Base-by-base conservation (phyloP, 2,113 vertebrate genomes). In the Neotoma lepida region DNA sequence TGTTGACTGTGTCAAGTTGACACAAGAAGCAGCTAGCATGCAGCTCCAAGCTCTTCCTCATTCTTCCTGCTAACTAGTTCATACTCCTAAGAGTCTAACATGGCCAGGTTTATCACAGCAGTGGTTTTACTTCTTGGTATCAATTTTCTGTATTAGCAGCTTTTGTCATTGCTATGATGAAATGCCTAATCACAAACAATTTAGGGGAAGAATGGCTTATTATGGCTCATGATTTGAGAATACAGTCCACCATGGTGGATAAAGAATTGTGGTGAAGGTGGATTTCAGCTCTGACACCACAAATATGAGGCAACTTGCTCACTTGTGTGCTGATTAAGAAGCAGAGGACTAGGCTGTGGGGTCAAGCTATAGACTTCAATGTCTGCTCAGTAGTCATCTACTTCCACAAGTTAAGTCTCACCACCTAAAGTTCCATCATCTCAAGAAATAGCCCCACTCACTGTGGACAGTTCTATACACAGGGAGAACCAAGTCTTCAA, bases 211-310 rank as follows among this genome's bases (percentile, higher is more conserved):
- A 41, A 61, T 58, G 2, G 39, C 46, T 64, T 44, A 18, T 64
- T 63, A 17, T 64, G 26, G 9, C 39, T 64, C 24, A 6, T 64
- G 15, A 26, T 64, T 63, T 84, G 24, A 46, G 28, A 63, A 39
- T 64, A 44, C 28, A 64, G 14, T 64, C 22, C 2, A 2, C 10
- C 33, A 30, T 18, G 7, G 39, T 12, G 33, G 22, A 20, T 15
- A 10, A 44, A 2, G 18, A 82, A 6, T 44, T 12, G 44, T 24
- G 4, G 2, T 13, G 35, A 46, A 0, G 30, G 3, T 20, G 4
- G 58, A 15, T 63, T 18, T 46, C 8, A 51, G 20, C 9, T 13
- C 15, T 20, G n/a, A 22, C 26, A 54, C 51, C 33, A 73, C n/a
- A 84, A 58, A 6, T 74, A 51, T 35, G 54, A 54, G 26, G 35